phyloP scores from a whole-genome alignment of 2,797 vertebrate species.

The Cuniculus paca region DNA sequence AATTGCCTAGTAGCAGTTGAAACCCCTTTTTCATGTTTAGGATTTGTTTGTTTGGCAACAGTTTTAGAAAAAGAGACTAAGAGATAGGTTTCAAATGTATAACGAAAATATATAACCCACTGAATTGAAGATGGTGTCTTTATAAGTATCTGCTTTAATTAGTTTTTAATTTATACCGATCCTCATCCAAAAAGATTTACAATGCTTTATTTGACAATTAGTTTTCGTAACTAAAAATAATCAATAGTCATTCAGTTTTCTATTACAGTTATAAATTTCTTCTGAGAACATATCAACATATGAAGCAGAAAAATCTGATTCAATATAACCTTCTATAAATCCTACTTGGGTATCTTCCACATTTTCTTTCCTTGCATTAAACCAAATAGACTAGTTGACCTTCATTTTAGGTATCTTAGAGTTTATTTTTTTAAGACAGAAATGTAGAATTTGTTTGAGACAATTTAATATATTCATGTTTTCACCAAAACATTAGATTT shows the following conservation, averaged over 20 bases:
- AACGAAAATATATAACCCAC: constrained; percentile 37
- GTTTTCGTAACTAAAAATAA: constrained; percentile 78
- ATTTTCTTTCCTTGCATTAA: constrained; percentile 36
- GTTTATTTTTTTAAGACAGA: not conserved
- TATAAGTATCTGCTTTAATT: constrained; percentile 67
- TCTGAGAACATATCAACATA: constrained; percentile 59
- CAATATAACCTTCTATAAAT: constrained; percentile 58
- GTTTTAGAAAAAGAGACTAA: not conserved
- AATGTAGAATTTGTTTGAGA: not conserved
- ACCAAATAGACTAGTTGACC: not conserved
- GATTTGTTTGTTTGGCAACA: constrained; percentile 18
- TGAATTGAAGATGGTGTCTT: constrained; percentile 43
- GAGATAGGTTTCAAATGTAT: not conserved
- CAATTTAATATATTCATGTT: not conserved
- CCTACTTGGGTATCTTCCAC: constrained; percentile 1
- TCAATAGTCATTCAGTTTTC: constrained; percentile 77
- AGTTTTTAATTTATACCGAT: constrained; percentile 76
- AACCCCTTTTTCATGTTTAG: constrained; percentile 27
- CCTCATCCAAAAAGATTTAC: constrained; percentile 66
- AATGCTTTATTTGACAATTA: constrained; percentile 79
- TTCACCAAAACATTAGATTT: not conserved
- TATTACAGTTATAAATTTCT: constrained; percentile 77
- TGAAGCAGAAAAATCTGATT: constrained; percentile 65
- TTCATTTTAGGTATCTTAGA: constrained; percentile 3
- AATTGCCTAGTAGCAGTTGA: not conserved